Evolutionary conservation across 2,888 invertebrate genomes (phyloP).

Genomic region (Drosophila macrospina): DNA sequence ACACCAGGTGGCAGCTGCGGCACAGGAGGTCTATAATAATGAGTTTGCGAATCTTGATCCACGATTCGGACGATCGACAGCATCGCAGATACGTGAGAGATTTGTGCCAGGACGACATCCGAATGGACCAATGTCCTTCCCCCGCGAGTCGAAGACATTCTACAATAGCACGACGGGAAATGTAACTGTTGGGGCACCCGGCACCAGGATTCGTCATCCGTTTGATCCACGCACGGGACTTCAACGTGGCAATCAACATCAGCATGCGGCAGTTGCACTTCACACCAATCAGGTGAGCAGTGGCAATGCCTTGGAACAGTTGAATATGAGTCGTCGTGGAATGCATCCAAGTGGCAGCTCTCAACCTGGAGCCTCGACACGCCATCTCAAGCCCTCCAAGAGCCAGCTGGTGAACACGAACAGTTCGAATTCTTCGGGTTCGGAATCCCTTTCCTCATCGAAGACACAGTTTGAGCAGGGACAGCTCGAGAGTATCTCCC

Average conservation of each 20-base stretch:
- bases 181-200: constrained; percentile 46
- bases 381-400: constrained; percentile 46
- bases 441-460: constrained; percentile 59
- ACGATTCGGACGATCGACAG: constrained; percentile 41
- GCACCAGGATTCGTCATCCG: constrained; percentile 45
- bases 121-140: constrained; percentile 18
- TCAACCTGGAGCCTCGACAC: constrained; percentile 7
- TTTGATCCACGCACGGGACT: constrained; percentile 38
- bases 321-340: constrained; percentile 31
- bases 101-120: constrained; percentile 37
- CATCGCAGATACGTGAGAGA: constrained; percentile 37
- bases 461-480: constrained; percentile 50
- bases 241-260: constrained; percentile 30
- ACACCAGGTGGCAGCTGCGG: constrained; percentile 11
- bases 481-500: constrained; percentile 16
- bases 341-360: constrained; percentile 22
- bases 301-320: constrained; percentile 21
- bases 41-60: constrained; percentile 29
- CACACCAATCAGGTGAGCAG: constrained; percentile 16
- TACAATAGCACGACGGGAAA: constrained; percentile 62
- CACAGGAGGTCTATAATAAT: constrained; percentile 23
- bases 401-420: constrained; percentile 26
- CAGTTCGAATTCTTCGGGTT: constrained; percentile 62
- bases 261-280: constrained; percentile 3
- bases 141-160: constrained; percentile 61